phyloP scores from a whole-genome alignment of 2,888 invertebrate species.

The Mantis religiosa region DNA sequence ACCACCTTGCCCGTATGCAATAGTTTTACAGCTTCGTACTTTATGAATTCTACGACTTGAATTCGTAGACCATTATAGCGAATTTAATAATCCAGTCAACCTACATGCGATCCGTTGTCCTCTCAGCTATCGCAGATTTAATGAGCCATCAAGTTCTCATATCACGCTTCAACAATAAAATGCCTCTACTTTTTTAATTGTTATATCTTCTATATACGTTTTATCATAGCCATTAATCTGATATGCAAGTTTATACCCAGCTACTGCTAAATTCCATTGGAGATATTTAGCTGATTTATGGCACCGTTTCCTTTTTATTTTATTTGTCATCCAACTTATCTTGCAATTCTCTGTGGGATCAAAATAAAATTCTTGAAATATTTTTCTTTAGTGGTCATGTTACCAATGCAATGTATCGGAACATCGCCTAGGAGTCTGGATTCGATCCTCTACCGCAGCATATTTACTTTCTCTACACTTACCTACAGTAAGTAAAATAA shows the following conservation, averaged over 20 bases:
- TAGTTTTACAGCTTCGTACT: not conserved
- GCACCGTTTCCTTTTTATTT: not conserved
- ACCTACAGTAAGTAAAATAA: too few species aligned
- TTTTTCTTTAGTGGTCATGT: too few species aligned
- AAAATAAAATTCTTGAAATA: too few species aligned
- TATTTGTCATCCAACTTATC: too few species aligned
- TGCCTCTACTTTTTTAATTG: not conserved
- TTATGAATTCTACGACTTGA: not conserved
- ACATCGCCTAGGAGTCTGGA: too few species aligned
- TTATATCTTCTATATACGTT: not conserved
- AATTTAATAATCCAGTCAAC: not conserved
- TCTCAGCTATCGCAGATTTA: not conserved
- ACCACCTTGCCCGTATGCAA: not conserved
- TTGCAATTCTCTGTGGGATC: too few species aligned
- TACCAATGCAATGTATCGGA: too few species aligned
- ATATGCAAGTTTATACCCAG: not conserved
- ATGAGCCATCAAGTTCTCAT: not conserved
- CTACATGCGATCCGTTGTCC: not conserved
- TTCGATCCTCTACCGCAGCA: too few species aligned
- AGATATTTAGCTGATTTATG: not conserved
- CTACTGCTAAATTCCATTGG: not conserved
- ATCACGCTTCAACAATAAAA: not conserved
- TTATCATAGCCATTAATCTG: not conserved
- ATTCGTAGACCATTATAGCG: not conserved
- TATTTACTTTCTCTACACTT: too few species aligned